Base-by-base conservation (phyloP, 2,888 invertebrate genomes). In the Nebria salina region DNA sequence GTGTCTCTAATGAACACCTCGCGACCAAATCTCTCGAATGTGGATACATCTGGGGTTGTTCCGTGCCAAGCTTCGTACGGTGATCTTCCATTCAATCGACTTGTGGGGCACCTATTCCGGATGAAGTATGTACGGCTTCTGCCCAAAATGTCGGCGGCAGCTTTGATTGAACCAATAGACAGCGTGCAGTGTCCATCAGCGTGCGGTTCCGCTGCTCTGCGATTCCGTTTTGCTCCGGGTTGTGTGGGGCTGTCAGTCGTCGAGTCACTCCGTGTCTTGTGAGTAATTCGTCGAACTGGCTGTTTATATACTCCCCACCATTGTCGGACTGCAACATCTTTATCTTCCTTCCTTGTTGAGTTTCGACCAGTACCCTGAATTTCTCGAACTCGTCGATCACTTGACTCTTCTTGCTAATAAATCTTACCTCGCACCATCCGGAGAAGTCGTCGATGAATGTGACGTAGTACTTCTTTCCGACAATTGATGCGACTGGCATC, bases 401-500 rank as follows among this genome's bases (percentile, higher is more conserved):
- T 34, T 84, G 80, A 41, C 70, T 74, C 70, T 84, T 85, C n/a
- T n/a, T 11, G 70, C 82, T 83, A 6, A 84, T 8, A 7, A 85
- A 82, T n/a, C 79, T 77, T 1, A 84, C 77, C 20, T 82, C 82
- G 34, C 84, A 66, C 66, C 66, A 66, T 13, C 66, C 13, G 6
- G 66, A 66, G 5, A 7, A 7, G 20, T 66, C 66, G 25, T 86
- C 84, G 1, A 85, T 85, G 42, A 86, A 85, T 13, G 83, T 83
- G 0, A 83, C 64, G 8, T 83, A 82, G 77, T 84, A 85, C 66
- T 26, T 82, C 0, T 83, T 82, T 15, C 83, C 78, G 43, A 83
- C 66, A 66, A 11, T 66, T n/a, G 66, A 66, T 66, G 7, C 5
- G 7, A 20, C 20, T 13, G 8, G 6, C 66, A 66, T 66, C 13